Evolutionary conservation across 2,113 vertebrate genomes (phyloP), one percentile per base, ranked within the genome.

Genomic region (Ammodytes marinus): DNA sequence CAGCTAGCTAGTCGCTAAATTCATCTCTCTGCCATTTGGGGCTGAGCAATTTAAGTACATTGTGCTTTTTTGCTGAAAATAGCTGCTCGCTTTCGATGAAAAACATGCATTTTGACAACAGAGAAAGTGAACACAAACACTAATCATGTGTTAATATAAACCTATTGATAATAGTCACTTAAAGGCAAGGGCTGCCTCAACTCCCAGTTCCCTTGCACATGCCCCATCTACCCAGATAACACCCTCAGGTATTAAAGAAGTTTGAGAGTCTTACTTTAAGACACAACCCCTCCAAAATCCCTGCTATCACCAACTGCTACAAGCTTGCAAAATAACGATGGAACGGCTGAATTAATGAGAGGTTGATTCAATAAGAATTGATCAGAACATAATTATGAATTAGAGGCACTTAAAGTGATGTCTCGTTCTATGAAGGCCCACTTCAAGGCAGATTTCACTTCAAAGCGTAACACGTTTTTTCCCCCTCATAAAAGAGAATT

Each of bases 351-450:
- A 86, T 88, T 78, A 83, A 83, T 88, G 80, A 82, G 67, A 55
- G 65, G 40, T 60, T 85, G 54, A 82, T 86, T 86, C 64, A 79
- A 86, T 79, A 66, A 68, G 60, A 82, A 90, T 83, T 85, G 83
- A 93, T 92, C 72, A 79, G 74, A 75, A 76, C 63, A 80, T 90
- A 82, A 88, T 80, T 74, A 77, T 88, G 64, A 86, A 83, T 88
- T 69, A 74, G 35, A 65, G 54, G 47, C 80, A 79, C 86, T 87
- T 77, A 75, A 66, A 84, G 46, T 27, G 17, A 17, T 69, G 80
- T 86, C 72, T 84, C 40, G 27, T 76, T 85, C 68, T 60, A 63
- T 37, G 50, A 76, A 70, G 78, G 13, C 15, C 55, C 61, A 67
- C 83, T 84, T 69, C 50, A 53, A 86, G 76, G 80, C 77, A n/a